Conservation (phyloP, 1,140 invertebrate species). For the Centruroides vittatus region DNA sequence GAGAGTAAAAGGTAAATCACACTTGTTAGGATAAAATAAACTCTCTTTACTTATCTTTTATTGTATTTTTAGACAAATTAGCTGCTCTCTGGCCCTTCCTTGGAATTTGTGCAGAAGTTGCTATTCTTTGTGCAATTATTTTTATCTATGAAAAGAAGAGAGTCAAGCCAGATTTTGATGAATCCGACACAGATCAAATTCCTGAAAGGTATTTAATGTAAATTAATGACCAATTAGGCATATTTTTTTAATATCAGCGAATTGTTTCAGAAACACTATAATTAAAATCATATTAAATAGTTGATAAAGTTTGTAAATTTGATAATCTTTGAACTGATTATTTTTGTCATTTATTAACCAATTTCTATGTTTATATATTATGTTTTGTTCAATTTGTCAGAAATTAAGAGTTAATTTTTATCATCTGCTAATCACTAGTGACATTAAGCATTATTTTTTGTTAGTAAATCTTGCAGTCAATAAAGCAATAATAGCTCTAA, state of each 20-base stretch:
- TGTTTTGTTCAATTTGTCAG: too few relatives aligned
- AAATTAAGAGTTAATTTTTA: too few relatives aligned
- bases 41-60: constrained; percentile 3
- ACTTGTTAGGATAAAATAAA: not conserved
- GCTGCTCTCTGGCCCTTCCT: constrained; percentile 86
- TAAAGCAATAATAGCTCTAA: too few relatives aligned
- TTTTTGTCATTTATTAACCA: too few relatives aligned
- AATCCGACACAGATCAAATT: constrained; percentile 77
- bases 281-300: not conserved
- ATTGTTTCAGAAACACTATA: not conserved
- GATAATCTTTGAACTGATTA: too few relatives aligned
- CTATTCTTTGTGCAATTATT: constrained; percentile 85
- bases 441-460: too few relatives aligned
- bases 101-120: constrained; percentile 81
- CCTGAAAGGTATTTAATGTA: constrained; percentile 52
- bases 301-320: not conserved
- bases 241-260: not conserved
- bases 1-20: constrained; percentile 52
- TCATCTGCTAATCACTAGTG: too few relatives aligned
- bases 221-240: constrained; percentile 15
- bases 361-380: too few relatives aligned
- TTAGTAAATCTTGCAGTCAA: too few relatives aligned
- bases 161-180: constrained; percentile 79
- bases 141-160: constrained; percentile 87
- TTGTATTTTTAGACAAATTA: constrained; percentile 47